A percentile compares a stretch with the other conserved stretches of the same genome.
Evolutionary conservation across 2,888 invertebrate genomes (phyloP).

Genomic region (Cheiracanthium punctorium): DNA sequence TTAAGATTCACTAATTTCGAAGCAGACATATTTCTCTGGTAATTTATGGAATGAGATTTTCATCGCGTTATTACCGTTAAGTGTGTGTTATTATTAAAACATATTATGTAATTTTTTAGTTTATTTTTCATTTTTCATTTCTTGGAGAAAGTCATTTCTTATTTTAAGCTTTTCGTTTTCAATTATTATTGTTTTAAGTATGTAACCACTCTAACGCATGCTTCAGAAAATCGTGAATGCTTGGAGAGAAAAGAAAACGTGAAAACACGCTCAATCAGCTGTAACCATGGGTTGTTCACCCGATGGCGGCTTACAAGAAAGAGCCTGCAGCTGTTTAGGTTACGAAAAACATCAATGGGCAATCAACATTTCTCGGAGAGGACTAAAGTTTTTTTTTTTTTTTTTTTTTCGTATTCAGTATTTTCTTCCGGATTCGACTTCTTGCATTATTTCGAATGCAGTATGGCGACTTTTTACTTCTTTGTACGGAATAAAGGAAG

Average conservation of each 20-base stretch:
- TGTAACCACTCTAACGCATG: not conserved
- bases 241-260: not conserved
- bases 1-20: not conserved
- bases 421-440: not conserved
- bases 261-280: not conserved
- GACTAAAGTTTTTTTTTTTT: not conserved
- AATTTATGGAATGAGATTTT: not conserved
- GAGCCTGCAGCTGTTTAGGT: not conserved
- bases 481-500: not conserved
- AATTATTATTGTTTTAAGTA: no score
- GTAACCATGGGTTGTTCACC: conserved; percentile 8
- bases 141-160: no score
- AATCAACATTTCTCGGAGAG: conserved; percentile 10
- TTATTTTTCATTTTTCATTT: no score
- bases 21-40: not conserved
- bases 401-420: no score
- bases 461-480: not conserved
- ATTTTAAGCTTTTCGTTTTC: no score
- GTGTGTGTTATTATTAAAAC: not conserved
- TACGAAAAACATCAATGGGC: conserved; percentile 4
- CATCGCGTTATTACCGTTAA: not conserved
- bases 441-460: not conserved
- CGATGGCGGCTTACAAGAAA: not conserved
- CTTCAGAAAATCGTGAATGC: conserved; percentile 1
- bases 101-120: no score